phyloP scores from a whole-genome alignment of 1,140 invertebrate genomes.

The Ceratosolen solmsi region DNA sequence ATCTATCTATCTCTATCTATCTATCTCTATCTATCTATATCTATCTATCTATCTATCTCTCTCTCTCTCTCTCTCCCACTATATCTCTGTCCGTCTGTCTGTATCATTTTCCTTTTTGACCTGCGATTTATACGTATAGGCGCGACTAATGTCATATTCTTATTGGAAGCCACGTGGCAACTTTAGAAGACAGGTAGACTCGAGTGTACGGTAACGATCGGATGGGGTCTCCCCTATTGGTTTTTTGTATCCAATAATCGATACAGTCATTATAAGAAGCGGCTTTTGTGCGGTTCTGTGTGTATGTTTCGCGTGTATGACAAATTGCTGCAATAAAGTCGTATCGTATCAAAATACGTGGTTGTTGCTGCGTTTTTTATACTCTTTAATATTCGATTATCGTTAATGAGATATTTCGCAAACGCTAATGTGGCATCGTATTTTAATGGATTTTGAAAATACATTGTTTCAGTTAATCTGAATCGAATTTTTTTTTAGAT shows the following conservation, averaged over 20 bases:
- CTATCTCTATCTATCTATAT: too few species aligned
- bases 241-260: constrained; percentile 40
- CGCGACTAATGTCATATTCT: constrained; percentile 64
- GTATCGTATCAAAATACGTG: background rate
- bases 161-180: constrained; percentile 63
- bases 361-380: background rate
- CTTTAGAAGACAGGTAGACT: constrained; percentile 62
- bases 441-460: background rate
- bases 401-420: constrained; percentile 17
- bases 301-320: background rate
- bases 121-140: constrained; percentile 59
- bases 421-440: background rate
- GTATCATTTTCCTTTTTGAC: constrained; percentile 55
- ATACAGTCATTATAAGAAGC: constrained; percentile 33
- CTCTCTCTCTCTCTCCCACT: too few species aligned
- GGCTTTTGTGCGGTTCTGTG: background rate
- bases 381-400: background rate
- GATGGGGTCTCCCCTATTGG: constrained; percentile 5
- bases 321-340: background rate
- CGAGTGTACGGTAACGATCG: constrained; percentile 9
- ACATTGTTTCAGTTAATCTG: background rate
- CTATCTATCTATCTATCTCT: too few species aligned
- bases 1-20: too few species aligned
- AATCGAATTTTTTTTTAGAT: background rate
- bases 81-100: too few species aligned